Evolutionary conservation across 2,888 invertebrate genomes (phyloP).

Genomic region (Boloria euphrosyne): DNA sequence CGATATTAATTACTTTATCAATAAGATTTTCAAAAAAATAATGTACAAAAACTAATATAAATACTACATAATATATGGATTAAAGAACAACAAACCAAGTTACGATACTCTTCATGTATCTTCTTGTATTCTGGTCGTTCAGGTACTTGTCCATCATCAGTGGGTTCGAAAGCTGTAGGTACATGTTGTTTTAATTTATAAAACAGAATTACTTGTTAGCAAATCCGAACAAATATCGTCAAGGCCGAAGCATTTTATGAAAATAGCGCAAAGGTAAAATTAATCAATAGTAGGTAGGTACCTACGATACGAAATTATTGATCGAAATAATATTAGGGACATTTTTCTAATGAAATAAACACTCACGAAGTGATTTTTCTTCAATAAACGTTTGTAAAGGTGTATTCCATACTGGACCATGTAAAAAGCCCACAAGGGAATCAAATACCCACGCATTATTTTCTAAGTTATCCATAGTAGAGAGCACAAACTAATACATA

Average conservation of each 20-base stretch:
- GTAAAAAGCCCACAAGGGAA: conserved; percentile 93
- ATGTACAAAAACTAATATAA: too few relatives aligned
- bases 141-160: conserved; percentile 82
- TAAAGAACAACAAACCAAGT: conserved; percentile 82
- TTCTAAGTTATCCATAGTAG: conserved; percentile 66
- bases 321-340: too few relatives aligned
- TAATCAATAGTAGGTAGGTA: conserved; percentile 4
- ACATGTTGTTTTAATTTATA: conserved; percentile 15
- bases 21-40: too few relatives aligned
- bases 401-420: conserved; percentile 96
- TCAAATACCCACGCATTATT: conserved; percentile 95
- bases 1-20: too few relatives aligned
- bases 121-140: conserved; percentile 89
- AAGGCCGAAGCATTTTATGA: too few relatives aligned
- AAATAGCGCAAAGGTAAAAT: background rate
- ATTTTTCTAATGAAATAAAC: conserved; percentile 23
- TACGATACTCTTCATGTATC: conserved; percentile 93
- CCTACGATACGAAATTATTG: background rate
- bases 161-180: conserved; percentile 91
- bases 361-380: conserved; percentile 94
- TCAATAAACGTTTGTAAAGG: conserved; percentile 95
- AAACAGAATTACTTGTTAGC: too few relatives aligned
- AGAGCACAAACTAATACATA: background rate
- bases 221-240: too few relatives aligned
- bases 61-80: background rate